phyloP scores from a whole-genome alignment of 2,888 invertebrate genomes.

The Ochropacha duplaris region DNA sequence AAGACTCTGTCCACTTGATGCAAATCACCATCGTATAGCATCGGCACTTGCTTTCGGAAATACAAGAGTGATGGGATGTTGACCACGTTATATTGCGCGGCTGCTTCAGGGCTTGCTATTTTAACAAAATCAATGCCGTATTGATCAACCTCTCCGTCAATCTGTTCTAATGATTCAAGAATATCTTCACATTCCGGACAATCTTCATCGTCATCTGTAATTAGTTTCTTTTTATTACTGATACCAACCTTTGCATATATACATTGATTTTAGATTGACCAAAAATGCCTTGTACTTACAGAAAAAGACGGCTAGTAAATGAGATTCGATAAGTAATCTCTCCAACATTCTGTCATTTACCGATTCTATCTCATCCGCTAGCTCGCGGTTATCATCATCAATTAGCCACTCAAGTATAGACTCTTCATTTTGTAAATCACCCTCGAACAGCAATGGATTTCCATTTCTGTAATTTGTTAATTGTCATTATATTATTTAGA shows the following conservation, averaged over 20 bases:
- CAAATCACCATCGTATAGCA: constrained; percentile 94
- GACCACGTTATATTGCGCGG: constrained; percentile 91
- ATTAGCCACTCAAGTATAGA: constrained; percentile 96
- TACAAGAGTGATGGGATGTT: constrained; percentile 94
- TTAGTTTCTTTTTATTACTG: neutral
- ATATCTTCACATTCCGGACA: constrained; percentile 96
- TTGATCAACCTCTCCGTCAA: constrained; percentile 96
- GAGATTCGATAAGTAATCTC: constrained; percentile 91
- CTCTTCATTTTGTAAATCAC: constrained; percentile 95
- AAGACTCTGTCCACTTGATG: constrained; percentile 93
- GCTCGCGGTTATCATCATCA: constrained; percentile 95
- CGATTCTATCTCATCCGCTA: constrained; percentile 96
- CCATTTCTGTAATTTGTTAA: constrained; percentile 86
- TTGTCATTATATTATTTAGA: neutral
- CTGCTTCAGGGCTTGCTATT: constrained; percentile 91
- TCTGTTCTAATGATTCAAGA: constrained; percentile 94
- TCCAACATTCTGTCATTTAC: constrained; percentile 95
- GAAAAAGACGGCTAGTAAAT: constrained; percentile 94
- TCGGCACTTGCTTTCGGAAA: constrained; percentile 91
- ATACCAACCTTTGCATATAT: neutral
- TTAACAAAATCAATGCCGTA: constrained; percentile 98
- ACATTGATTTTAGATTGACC: neutral
- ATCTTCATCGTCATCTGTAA: constrained; percentile 89
- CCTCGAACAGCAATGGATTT: constrained; percentile 94
- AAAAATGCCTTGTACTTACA: constrained; percentile 82